phyloP scores from a whole-genome alignment of 2,797 vertebrate species.

The Phataginus tetradactyla region DNA sequence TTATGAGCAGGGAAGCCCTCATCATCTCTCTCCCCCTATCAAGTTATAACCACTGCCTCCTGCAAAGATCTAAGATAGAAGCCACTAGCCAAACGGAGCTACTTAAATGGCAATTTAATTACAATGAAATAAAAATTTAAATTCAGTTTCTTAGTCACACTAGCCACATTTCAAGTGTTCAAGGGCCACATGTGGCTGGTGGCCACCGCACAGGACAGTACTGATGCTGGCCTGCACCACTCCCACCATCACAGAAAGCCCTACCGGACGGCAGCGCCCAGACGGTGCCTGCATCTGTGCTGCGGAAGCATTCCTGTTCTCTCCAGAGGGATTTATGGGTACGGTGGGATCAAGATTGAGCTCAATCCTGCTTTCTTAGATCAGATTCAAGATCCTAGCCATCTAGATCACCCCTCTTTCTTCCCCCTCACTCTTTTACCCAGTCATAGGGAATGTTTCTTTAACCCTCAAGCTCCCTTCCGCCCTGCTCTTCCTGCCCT shows the following conservation, averaged over 20 bases:
- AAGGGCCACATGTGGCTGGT: rapidly evolving
- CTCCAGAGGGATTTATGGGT: neutral
- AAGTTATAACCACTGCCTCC: neutral
- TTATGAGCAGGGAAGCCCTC: neutral
- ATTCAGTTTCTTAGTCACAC: neutral
- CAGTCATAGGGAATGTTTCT: neutral
- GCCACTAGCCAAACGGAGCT: neutral
- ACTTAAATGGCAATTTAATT: neutral
- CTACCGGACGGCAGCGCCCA: neutral
- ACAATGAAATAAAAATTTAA: neutral
- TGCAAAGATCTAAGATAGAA: neutral
- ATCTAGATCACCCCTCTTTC: neutral
- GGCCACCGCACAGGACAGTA: neutral
- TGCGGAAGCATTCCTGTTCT: neutral
- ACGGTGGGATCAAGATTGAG: neutral
- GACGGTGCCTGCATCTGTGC: neutral
- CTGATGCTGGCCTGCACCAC: neutral
- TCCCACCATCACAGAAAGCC: neutral
- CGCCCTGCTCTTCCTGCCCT: neutral
- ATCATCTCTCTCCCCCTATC: rapidly evolving
- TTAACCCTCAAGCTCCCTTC: neutral
- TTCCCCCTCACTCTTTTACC: neutral
- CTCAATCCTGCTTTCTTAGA: neutral
- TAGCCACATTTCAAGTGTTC: neutral
- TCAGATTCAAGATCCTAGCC: neutral